phyloP scores from a whole-genome alignment of 2,113 vertebrate species.

The Tricholaema leucomelas region DNA sequence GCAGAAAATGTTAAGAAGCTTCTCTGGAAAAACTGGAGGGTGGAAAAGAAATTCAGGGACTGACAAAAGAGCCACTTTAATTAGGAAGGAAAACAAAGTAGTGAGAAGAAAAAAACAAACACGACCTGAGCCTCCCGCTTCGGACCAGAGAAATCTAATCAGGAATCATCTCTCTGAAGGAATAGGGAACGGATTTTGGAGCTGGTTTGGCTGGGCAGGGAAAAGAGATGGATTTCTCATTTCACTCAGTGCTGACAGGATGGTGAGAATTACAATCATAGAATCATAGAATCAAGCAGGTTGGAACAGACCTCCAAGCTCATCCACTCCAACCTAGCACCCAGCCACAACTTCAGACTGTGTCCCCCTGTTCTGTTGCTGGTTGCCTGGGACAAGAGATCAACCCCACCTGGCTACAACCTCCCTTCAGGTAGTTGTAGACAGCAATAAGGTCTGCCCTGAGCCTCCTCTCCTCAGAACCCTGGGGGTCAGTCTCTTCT shows the following conservation, averaged over 20 bases:
- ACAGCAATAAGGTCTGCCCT: too few relatives aligned
- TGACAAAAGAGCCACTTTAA: not conserved
- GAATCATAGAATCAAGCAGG: too few relatives aligned
- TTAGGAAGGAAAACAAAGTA: not conserved
- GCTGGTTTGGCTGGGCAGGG: not conserved
- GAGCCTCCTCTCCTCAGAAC: too few relatives aligned
- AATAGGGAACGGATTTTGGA: not conserved
- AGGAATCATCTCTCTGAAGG: not conserved
- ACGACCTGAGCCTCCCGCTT: not conserved
- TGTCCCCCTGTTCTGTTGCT: too few relatives aligned
- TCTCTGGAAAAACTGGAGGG: not conserved
- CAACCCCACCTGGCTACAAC: too few relatives aligned
- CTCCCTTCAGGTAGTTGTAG: too few relatives aligned
- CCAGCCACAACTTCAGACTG: too few relatives aligned
- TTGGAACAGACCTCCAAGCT: too few relatives aligned
- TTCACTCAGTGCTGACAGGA: accelerated
- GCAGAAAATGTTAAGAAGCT: not conserved
- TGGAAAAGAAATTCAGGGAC: not conserved
- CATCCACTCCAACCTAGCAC: too few relatives aligned
- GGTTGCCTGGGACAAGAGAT: too few relatives aligned
- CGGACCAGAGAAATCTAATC: not conserved
- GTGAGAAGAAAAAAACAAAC: not conserved
- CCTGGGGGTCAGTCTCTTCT: too few relatives aligned
- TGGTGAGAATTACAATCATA: too few relatives aligned
- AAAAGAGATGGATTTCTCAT: not conserved